phyloP scores from a whole-genome alignment of 2,113 vertebrate genomes.

The Nibea albiflora region DNA sequence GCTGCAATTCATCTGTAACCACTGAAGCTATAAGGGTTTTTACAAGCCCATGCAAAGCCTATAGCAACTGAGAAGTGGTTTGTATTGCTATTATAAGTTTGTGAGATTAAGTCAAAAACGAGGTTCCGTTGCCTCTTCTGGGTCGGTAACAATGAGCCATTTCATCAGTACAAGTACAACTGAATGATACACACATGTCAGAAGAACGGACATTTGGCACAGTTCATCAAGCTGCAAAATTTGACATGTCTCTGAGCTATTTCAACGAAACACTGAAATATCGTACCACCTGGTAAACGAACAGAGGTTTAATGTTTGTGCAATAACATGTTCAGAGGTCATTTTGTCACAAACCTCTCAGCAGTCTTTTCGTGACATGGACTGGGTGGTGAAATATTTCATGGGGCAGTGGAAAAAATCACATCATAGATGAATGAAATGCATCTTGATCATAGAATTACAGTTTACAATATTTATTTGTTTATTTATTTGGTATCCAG shows the following conservation, averaged over 20 bases:
- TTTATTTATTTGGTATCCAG: constrained; percentile 12
- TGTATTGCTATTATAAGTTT: constrained; percentile 65
- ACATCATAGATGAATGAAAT: not conserved
- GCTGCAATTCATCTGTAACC: constrained; percentile 35
- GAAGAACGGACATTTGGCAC: constrained; percentile 51
- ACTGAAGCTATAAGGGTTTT: constrained; percentile 45
- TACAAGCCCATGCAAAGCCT: constrained; percentile 76
- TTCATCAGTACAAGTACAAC: constrained; percentile 28
- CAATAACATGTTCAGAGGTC: not conserved
- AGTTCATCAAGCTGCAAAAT: constrained; percentile 32
- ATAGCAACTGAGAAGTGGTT: constrained; percentile 48
- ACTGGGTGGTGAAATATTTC: not conserved
- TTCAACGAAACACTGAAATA: constrained; percentile 18
- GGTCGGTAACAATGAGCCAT: not conserved
- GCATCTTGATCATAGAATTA: not conserved
- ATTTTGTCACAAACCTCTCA: not conserved
- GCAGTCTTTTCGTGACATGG: not conserved
- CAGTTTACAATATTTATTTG: not conserved
- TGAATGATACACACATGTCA: constrained; percentile 33
- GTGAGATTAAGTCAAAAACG: constrained; percentile 9
- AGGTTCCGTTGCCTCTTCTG: constrained; percentile 19
- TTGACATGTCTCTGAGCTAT: not conserved
- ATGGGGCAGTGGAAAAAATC: not conserved
- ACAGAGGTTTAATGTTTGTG: constrained; percentile 8
- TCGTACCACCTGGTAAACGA: not conserved